These are phyloP conservation scores for Conistra vaccinii DNA, from an alignment of 2,888 invertebrate genomes.

Conservation along the genomic window DNA sequence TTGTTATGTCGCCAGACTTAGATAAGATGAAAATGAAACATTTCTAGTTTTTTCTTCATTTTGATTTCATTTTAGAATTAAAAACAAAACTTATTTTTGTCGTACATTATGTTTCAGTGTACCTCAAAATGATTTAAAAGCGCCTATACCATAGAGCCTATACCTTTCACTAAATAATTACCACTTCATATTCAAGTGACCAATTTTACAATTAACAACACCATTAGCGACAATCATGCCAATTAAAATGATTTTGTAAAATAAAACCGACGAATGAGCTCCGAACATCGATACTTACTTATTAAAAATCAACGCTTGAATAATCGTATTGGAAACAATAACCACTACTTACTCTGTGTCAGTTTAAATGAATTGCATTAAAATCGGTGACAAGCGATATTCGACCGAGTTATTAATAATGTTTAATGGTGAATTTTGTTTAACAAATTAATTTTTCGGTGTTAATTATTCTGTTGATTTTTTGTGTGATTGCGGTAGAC, in stretches of 20 bases:
- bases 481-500: conserved; percentile 8
- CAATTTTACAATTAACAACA: conserved; percentile 25
- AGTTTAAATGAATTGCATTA: conserved; percentile 58
- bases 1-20: too few species aligned
- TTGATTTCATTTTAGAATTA: background rate
- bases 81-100: background rate
- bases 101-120: background rate
- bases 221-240: conserved; percentile 21
- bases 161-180: conserved; percentile 1
- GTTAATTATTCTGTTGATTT: conserved; percentile 22
- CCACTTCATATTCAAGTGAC: background rate
- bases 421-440: conserved; percentile 28
- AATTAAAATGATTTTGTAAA: conserved; percentile 37
- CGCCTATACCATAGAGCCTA: too few species aligned
- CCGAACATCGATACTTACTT: conserved; percentile 22
- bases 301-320: conserved; percentile 49
- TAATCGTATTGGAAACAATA: conserved; percentile 53
- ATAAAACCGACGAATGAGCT: conserved; percentile 24
- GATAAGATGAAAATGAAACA: too few species aligned
- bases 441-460: conserved; percentile 6
- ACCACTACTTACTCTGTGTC: conserved; percentile 44
- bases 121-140: background rate
- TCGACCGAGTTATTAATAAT: conserved; percentile 39
- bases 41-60: too few species aligned
- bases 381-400: conserved; percentile 42